Evolutionary conservation across 2,797 vertebrate genomes (phyloP), one percentile per base, ranked within the genome.

Genomic region (Euphonia xanthogaster): DNA sequence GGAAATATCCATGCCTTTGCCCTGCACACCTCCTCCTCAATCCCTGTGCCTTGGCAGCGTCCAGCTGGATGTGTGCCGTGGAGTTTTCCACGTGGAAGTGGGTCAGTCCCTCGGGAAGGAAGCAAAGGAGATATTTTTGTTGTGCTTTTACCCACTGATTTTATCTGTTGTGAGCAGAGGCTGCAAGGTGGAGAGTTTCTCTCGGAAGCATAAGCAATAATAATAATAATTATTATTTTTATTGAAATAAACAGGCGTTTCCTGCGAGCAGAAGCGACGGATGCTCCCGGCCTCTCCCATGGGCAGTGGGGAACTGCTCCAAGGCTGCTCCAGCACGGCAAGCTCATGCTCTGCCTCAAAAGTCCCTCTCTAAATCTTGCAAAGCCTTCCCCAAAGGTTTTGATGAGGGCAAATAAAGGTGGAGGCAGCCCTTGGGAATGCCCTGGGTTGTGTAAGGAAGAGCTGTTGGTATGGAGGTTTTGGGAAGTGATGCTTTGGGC

Each of bases 61-160:
- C 80, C 33, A 0, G 2, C 70, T 8, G 58, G 71, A 78, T 54
- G 33, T 0, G 0, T 68, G 77, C 73, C 1, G 0, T 30, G 24
- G 14, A 51, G 68, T 76, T 86, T 83, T 65, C 51, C 12, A 2
- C 7, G 0, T 33, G 75, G 78, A 82, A 92, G 40, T 7, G 45
- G 66, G 45, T 82, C 61, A 9, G 19, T 83, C 71, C 77, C 47
- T 66, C 0, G 6, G 37, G 65, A 22, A 61, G 90, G 85, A 94
- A 95, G 79, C 50, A 1, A 30, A 74, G 57, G 68, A 76, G 53
- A 17, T 73, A 25, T 37, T 68, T 35, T 54, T 78, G 70, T 77
- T 63, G 33, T 67, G 40, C 62, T 55, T 73, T 86, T 44, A 24
- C 5, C 48, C 2, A 14, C 45, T 51, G 82, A 70, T 94, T 85